Conservation (phyloP, 2,888 invertebrate species). For the Zelleria hepariella region DNA sequence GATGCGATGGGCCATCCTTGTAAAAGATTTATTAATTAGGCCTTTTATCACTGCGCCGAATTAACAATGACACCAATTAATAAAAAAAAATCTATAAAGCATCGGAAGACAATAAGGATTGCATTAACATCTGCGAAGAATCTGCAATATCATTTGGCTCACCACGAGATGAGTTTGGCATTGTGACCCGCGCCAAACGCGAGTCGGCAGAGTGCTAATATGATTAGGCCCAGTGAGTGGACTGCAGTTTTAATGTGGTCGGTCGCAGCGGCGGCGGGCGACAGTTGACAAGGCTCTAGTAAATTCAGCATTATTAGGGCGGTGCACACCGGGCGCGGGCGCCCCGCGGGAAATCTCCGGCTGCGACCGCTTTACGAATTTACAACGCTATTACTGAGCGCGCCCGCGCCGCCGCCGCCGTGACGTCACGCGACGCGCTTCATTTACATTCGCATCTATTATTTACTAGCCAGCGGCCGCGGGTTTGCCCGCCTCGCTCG, state of each 20-base stretch:
- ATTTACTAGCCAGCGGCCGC: background rate
- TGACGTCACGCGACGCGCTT: background rate
- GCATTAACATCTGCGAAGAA: no score
- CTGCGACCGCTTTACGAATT: background rate
- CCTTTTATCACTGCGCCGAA: background rate
- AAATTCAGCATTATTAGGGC: background rate
- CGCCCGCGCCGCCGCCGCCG: background rate
- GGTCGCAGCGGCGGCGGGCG: background rate
- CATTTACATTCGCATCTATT: background rate
- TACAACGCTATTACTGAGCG: slow-evolving; percentile 1
- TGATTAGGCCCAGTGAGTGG: background rate
- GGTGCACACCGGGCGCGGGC: slow-evolving; percentile 1
- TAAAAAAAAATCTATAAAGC: background rate
- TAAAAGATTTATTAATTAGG: background rate
- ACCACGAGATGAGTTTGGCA: background rate
- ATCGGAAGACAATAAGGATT: background rate
- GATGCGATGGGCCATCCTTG: background rate
- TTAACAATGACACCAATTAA: background rate
- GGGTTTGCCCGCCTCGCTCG: background rate
- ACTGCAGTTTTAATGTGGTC: background rate
- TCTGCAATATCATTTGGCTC: background rate
- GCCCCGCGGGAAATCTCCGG: slow-evolving; percentile 2
- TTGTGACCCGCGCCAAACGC: background rate
- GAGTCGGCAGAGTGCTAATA: background rate
- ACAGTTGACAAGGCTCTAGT: background rate